Percentiles rank a stretch among this genome's conserved stretches.
Evolutionary conservation across 64 coral and sea anemone genomes (phyloP).

Genomic region (Cladopsammia gracilis): DNA sequence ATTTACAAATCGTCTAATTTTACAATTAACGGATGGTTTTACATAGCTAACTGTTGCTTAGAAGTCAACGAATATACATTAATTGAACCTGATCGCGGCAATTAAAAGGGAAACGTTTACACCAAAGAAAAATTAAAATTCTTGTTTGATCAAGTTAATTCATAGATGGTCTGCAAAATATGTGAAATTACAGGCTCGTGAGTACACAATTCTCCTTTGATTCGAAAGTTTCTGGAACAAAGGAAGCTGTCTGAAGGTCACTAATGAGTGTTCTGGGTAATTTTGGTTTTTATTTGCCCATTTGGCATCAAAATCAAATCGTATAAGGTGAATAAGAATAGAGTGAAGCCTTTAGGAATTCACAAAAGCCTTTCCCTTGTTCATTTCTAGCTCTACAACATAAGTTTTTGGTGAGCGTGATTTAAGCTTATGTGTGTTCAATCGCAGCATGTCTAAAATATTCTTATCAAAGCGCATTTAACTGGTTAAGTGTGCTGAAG

Average conservation of each 20-base stretch:
- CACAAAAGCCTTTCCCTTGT: neutral
- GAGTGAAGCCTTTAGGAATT: neutral
- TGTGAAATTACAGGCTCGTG: neutral
- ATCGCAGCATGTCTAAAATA: neutral
- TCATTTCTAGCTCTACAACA: neutral
- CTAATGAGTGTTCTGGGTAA: neutral
- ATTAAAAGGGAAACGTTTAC: neutral
- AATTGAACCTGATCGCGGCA: neutral
- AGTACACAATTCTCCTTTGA: constrained; percentile 37
- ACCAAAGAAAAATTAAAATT: neutral
- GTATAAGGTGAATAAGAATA: neutral
- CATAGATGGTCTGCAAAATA: neutral
- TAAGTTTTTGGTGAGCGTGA: neutral
- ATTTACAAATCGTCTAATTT: neutral
- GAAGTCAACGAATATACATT: neutral
- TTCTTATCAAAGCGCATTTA: constrained; percentile 16
- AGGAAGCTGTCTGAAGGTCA: neutral
- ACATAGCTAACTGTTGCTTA: neutral
- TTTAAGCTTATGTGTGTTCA: neutral
- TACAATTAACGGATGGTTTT: neutral
- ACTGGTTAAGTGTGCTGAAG: neutral
- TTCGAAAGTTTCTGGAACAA: neutral
- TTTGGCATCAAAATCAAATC: neutral
- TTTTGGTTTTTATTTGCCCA: neutral
- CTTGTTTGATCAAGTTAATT: constrained; percentile 17